Evolutionary conservation across 2,797 vertebrate species (phyloP), one percentile per base, ranked within the genome.

Genomic region (Pipistrellus pipistrellus): DNA sequence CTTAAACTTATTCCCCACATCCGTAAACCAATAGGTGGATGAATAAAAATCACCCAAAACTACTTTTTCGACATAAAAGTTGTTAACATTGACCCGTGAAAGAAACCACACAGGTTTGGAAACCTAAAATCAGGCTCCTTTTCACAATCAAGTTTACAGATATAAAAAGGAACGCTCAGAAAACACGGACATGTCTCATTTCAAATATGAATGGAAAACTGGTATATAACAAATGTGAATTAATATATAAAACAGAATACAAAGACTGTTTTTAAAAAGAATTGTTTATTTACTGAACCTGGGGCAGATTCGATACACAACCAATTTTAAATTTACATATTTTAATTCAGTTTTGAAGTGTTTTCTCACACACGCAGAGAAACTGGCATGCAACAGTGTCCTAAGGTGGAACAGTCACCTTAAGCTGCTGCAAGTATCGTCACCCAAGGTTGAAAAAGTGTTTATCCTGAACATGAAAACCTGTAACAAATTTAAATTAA

Each of bases 201-300:
- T 75, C 21, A 91, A 85, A 93, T 82, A 35, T n/a, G n/a, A n/a
- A n/a, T n/a, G n/a, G n/a, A n/a, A n/a, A n/a, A n/a, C 12, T 83
- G 32, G 44, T 73, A 82, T 59, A 84, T 69, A 91, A 35, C 18
- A 62, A 81, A 73, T 14, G 12, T 57, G 57, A 85, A 46, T 81
- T 46, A 80, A 73, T 4, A 94, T 18, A 93, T 66, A 89, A 96
- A 96, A 91, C 93, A 90, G 64, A 97, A 71, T 30, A 77, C 23
- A 59, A 68, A 90, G 10, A 46, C 15, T 87, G 93, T 97, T 98
- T 97, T 98, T 98, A 98, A 98, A 99, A 98, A 99, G 98, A 99
- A 99, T 98, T 98, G 97, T 99, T 99, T 98, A 99, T 99, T 99
- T 98, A 99, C 98, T 98, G 99, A 99, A 99, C 98, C 98, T 98